phyloP scores from a whole-genome alignment of 2,888 invertebrate genomes.

The Boloria selene region DNA sequence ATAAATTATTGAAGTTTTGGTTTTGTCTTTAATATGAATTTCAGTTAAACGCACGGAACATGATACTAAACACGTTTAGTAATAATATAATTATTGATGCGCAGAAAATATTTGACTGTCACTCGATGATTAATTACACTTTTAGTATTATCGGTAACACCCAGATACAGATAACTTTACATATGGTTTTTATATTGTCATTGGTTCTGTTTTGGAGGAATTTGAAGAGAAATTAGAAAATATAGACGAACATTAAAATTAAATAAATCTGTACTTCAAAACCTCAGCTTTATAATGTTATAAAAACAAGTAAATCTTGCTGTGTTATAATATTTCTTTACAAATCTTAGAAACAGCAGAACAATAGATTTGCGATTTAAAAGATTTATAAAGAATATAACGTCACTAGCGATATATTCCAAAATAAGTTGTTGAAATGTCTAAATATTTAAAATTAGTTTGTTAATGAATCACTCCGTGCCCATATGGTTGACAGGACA shows the following conservation, averaged over 20 bases:
- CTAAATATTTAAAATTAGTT: slow-evolving; percentile 37
- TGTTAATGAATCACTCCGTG: slow-evolving; percentile 46
- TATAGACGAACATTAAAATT: too few relatives aligned
- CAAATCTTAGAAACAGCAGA: not conserved
- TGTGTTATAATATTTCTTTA: too few relatives aligned
- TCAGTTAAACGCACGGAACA: not conserved
- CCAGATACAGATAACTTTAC: slow-evolving; percentile 10
- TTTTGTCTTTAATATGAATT: not conserved
- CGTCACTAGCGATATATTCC: slow-evolving; percentile 6
- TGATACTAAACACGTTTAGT: not conserved
- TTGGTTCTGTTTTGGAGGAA: slow-evolving; percentile 4
- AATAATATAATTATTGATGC: slow-evolving; percentile 2
- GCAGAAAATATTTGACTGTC: slow-evolving; percentile 7
- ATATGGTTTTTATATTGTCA: slow-evolving; percentile 14
- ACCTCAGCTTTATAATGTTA: too few relatives aligned
- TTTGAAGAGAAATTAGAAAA: too few relatives aligned
- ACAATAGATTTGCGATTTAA: not conserved
- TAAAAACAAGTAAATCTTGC: too few relatives aligned
- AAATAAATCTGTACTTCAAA: too few relatives aligned
- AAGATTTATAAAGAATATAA: not conserved
- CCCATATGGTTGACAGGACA: slow-evolving; percentile 47
- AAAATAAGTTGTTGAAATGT: slow-evolving; percentile 33
- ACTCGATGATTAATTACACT: slow-evolving; percentile 21
- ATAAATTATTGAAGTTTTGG: not conserved
- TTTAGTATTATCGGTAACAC: slow-evolving; percentile 15